These are phyloP conservation scores for Plodia interpunctella DNA, from an alignment of 1,140 invertebrate genomes.

Conservation along the genomic window DNA sequence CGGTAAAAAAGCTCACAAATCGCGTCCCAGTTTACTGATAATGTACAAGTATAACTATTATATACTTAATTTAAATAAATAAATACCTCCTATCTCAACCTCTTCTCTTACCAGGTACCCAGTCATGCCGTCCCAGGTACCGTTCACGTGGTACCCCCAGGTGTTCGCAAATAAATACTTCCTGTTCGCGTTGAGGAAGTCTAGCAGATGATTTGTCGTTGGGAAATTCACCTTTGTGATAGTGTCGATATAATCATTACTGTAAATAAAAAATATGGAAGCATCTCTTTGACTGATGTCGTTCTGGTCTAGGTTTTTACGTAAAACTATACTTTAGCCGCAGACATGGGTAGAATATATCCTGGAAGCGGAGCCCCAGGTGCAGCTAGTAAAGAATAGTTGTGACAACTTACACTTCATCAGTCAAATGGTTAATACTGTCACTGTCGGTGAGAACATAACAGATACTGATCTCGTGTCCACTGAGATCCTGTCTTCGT, in stretches of 20 bases:
- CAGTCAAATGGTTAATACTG: conserved; percentile 78
- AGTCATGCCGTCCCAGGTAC: conserved; percentile 81
- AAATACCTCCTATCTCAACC: conserved; percentile 81
- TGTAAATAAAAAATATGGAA: conserved; percentile 30
- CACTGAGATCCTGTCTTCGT: conserved; percentile 63
- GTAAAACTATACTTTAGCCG: too few species aligned
- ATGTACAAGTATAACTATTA: too few species aligned
- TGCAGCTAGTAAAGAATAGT: too few species aligned
- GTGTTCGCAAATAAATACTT: conserved; percentile 70
- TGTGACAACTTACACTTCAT: conserved; percentile 77
- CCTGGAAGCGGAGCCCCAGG: too few species aligned
- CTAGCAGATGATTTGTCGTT: conserved; percentile 75
- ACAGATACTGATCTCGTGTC: conserved; percentile 60
- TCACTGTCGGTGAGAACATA: conserved; percentile 79
- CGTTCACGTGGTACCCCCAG: conserved; percentile 78
- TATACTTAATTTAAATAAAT: too few species aligned
- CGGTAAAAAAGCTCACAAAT: too few species aligned
- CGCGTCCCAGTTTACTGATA: too few species aligned
- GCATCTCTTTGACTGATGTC: too few species aligned
- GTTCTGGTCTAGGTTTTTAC: too few species aligned
- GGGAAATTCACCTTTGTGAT: conserved; percentile 81
- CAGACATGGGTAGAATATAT: too few species aligned
- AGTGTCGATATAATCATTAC: conserved; percentile 79
- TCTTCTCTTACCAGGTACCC: conserved; percentile 78
- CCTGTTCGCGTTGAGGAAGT: conserved; percentile 78